These are phyloP conservation scores for Bembecia ichneumoniformis DNA, from an alignment of 2,888 invertebrate species.

Conservation along the genomic window DNA sequence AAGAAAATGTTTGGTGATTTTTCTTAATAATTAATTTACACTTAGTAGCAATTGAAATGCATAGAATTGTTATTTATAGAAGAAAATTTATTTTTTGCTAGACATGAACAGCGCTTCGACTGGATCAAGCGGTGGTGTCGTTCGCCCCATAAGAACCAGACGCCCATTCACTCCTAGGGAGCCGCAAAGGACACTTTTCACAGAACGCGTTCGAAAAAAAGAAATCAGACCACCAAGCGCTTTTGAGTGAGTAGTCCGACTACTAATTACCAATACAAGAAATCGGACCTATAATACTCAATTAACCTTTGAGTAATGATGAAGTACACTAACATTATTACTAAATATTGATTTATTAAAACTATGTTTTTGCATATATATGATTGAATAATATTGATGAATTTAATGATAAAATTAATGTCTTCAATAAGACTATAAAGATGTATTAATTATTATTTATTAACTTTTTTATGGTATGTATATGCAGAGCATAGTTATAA, in stretches of 20 bases:
- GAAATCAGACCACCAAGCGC: constrained; percentile 79
- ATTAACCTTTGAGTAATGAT: too few relatives aligned
- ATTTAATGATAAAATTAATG: too few relatives aligned
- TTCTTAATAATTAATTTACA: background rate
- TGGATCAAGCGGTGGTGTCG: constrained; percentile 30
- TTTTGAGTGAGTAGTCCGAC: constrained; percentile 73
- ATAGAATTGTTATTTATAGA: background rate
- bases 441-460: too few relatives aligned
- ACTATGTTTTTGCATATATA: too few relatives aligned
- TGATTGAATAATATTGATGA: too few relatives aligned
- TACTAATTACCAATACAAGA: background rate
- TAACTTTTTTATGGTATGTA: too few relatives aligned
- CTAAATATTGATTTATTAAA: too few relatives aligned
- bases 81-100: constrained; percentile 10
- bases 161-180: constrained; percentile 90
- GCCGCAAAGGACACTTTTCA: constrained; percentile 83
- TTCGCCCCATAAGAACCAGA: constrained; percentile 79
- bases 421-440: too few relatives aligned
- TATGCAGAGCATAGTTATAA: too few relatives aligned
- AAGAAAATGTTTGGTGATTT: too few relatives aligned
- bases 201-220: constrained; percentile 48
- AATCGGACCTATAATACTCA: too few relatives aligned
- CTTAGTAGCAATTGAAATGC: background rate
- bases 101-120: constrained; percentile 41
- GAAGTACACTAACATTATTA: too few relatives aligned